A percentile compares a stretch with the other conserved stretches of the same genome.
These are phyloP conservation scores for Axea sp. DNA, from an alignment of 2,888 invertebrate genomes.

Conservation along the genomic window DNA sequence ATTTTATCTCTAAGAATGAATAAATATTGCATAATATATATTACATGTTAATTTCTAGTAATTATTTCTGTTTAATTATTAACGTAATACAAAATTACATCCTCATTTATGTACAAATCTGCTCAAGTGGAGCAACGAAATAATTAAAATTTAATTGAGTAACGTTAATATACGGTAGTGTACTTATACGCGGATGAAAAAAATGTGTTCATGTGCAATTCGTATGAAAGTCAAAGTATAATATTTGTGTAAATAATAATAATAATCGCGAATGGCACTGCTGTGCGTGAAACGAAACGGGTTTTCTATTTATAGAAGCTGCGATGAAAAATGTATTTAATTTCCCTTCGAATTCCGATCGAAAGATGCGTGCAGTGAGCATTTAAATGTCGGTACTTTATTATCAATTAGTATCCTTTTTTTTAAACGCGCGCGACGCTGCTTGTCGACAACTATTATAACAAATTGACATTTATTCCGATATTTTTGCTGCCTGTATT, in stretches of 20 bases:
- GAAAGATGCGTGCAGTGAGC: constrained; percentile 25
- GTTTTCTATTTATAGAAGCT: constrained; percentile 53
- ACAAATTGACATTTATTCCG: constrained; percentile 30
- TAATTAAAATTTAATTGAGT: constrained; percentile 1
- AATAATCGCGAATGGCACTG: constrained; percentile 33
- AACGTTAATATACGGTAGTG: constrained; percentile 1
- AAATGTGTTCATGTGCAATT: background rate
- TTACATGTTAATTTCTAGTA: too few species aligned
- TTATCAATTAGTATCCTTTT: constrained; percentile 33
- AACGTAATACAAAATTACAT: too few species aligned
- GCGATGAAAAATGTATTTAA: constrained; percentile 46
- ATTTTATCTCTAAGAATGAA: too few species aligned
- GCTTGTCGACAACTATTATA: constrained; percentile 29
- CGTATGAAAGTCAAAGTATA: constrained; percentile 18
- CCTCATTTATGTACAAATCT: too few species aligned
- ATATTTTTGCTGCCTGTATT: constrained; percentile 20
- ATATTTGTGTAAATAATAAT: constrained; percentile 46
- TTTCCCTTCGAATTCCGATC: constrained; percentile 33
- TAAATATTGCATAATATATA: too few species aligned
- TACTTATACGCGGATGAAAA: too few species aligned
- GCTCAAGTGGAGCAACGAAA: too few species aligned
- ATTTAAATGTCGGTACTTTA: constrained; percentile 43
- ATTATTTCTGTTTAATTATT: too few species aligned
- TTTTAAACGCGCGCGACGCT: constrained; percentile 18
- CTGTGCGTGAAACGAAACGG: constrained; percentile 22